phyloP scores from a whole-genome alignment of 2,113 vertebrate genomes.

The Indri indri region DNA sequence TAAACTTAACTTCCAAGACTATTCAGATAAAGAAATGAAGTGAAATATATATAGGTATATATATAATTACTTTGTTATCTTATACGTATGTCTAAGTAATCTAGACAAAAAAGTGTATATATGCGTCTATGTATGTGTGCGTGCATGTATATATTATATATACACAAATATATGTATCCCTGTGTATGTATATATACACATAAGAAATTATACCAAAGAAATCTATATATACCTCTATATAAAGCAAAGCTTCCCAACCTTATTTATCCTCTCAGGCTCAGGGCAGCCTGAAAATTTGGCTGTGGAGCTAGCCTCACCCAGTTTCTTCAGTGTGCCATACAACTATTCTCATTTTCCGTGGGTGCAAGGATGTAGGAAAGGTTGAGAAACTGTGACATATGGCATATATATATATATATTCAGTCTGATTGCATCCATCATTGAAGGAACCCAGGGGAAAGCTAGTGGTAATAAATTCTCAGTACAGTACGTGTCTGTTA shows the following conservation, averaged over 20 bases:
- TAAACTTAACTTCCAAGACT: neutral
- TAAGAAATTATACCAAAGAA: neutral
- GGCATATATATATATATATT: neutral
- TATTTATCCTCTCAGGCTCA: neutral
- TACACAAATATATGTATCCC: neutral
- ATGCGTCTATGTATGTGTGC: neutral
- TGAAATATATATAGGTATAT: too few species aligned
- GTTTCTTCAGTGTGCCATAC: neutral
- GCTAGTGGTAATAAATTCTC: neutral
- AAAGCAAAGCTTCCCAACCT: neutral
- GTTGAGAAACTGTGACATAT: neutral
- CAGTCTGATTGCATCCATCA: neutral
- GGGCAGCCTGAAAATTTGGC: neutral
- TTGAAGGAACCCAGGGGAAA: neutral
- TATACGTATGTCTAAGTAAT: neutral
- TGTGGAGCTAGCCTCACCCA: too few species aligned
- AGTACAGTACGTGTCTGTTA: neutral
- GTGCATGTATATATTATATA: too few species aligned
- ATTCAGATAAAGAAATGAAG: neutral
- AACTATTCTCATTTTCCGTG: neutral
- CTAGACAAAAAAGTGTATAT: neutral
- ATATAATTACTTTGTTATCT: too few species aligned
- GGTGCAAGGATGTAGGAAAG: neutral
- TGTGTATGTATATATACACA: neutral
- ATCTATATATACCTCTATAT: neutral